Percentiles rank a stretch among this genome's conserved stretches.
These are phyloP conservation scores for Crocidura indochinensis DNA, from an alignment of 2,797 vertebrate species.

Conservation along the genomic window DNA sequence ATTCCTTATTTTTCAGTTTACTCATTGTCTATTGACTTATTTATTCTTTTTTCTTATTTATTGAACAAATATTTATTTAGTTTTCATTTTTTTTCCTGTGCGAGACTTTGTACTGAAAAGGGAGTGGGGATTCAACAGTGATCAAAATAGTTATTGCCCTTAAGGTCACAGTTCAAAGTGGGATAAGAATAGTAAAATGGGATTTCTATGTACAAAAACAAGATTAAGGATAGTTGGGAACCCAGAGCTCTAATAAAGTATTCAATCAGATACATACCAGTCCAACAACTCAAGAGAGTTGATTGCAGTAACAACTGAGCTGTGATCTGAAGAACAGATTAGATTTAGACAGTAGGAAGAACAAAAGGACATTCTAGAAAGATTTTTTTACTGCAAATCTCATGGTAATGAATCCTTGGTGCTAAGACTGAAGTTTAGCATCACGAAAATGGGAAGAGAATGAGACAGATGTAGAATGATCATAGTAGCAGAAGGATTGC, in stretches of 20 bases:
- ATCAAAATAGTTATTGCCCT: background rate
- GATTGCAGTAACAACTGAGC: background rate
- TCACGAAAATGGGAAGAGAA: background rate
- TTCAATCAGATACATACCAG: background rate
- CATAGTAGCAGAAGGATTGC: background rate
- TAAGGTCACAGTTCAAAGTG: background rate
- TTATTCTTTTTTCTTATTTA: background rate
- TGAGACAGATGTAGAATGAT: background rate
- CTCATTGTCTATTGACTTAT: background rate
- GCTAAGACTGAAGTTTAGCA: background rate
- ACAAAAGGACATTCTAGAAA: background rate
- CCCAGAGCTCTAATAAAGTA: background rate
- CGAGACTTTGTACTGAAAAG: background rate
- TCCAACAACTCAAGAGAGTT: background rate
- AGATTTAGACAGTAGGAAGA: background rate
- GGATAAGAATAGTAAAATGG: background rate
- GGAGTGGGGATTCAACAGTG: background rate
- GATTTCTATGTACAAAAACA: background rate
- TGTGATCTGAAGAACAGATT: background rate
- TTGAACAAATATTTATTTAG: slow-evolving; percentile 19
- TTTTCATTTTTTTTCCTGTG: background rate
- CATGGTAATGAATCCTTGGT: background rate
- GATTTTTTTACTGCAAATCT: background rate
- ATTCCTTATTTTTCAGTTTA: slow-evolving; percentile 50
- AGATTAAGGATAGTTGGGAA: background rate